phyloP scores from a whole-genome alignment of 2,113 vertebrate genomes.

The Rynchops niger region DNA sequence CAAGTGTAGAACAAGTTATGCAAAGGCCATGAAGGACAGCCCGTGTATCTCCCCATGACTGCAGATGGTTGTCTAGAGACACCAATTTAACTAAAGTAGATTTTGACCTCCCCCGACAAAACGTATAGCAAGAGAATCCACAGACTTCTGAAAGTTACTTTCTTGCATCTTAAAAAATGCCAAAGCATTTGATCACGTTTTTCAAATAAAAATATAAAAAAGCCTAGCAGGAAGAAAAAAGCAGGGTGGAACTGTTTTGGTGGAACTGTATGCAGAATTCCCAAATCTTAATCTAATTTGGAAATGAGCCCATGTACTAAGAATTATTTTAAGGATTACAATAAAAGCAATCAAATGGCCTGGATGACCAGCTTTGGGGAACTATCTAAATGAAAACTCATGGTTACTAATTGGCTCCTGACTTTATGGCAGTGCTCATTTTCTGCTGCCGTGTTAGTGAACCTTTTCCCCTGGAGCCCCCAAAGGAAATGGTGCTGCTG shows the following conservation, averaged over 20 bases:
- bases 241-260: background rate
- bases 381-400: background rate
- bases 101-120: background rate
- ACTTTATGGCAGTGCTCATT: background rate
- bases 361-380: background rate
- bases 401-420: background rate
- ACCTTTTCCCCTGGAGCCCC: background rate
- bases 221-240: background rate
- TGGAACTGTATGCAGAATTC: background rate
- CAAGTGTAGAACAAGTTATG: background rate
- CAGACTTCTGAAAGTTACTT: background rate
- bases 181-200: background rate
- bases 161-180: background rate
- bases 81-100: background rate
- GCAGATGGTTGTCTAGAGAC: background rate
- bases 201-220: background rate
- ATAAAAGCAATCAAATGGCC: background rate
- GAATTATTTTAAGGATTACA: background rate
- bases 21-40: background rate
- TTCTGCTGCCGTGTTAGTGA: background rate
- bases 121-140: background rate
- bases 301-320: background rate
- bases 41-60: background rate
- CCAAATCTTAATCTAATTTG: background rate
- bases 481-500: background rate